Evolutionary conservation across 2,888 invertebrate genomes (phyloP), one percentile per base, ranked within the genome.

Genomic region (Nemurella pictetii): DNA sequence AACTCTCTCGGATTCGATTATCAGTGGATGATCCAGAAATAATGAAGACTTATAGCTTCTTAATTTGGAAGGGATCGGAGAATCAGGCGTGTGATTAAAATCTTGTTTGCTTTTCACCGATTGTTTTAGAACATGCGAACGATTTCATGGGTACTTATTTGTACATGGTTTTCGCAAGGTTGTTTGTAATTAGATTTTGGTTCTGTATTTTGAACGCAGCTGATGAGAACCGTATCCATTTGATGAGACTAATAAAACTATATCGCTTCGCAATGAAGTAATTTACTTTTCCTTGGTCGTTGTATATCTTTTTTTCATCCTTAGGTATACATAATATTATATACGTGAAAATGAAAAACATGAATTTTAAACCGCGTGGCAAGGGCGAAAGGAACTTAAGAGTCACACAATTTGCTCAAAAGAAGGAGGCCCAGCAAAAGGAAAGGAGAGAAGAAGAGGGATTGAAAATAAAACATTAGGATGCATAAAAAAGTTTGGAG

Each of bases 381-480:
- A 81, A 81, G 25, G 80, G 20, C 55, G 9, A 55, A 2, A 12
- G 25, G 26, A 36, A 81, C 25, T 81, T 30, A 25, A 32, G 36
- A 81, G 80, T 81, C 80, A 36, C 35, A 81, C 80, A 36, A 81
- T 81, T 81, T 81, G 29, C 36, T 81, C 15, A 81, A 36, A 78
- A 78, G 36, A 81, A 81, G 30, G 27, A 78, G 30, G 29, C 28
- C 25, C 30, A 20, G 20, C 15, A 29, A 29, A 30, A 77, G 30
- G 27, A 29, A 78, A n/a, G 35, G 30, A 83, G 27, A 74, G 83
- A 84, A 35, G 80, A 78, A 75, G 55, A 80, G 78, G 72, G 80
- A 84, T 32, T 26, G 80, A 84, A 84, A 84, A 81, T 81, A 81
- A 81, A 81, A 30, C 36, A 32, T 35, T 36, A 35, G 29, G 80